phyloP scores from a whole-genome alignment of 92 coral and sea anemone species.

The Phenganax subtilis region DNA sequence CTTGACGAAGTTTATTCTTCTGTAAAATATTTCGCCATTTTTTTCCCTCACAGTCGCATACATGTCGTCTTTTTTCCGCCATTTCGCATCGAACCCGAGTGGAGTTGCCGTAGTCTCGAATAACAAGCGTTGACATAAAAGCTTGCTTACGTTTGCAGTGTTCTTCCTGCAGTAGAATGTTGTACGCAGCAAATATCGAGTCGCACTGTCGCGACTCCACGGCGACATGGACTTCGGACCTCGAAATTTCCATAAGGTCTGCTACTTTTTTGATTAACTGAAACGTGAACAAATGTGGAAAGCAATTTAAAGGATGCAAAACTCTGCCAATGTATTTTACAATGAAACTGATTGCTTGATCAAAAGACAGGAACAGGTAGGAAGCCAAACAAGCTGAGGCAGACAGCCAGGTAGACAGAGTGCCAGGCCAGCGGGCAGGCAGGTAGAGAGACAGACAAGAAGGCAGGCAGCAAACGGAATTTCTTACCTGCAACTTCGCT shows the following conservation, averaged over 20 bases:
- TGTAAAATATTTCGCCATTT: neutral
- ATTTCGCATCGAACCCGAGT: neutral
- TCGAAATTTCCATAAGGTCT: constrained; percentile 61
- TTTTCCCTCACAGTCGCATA: neutral
- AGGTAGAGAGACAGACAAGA: neutral
- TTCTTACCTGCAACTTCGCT: constrained; percentile 59
- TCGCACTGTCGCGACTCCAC: constrained; percentile 69
- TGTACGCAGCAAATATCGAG: constrained; percentile 71
- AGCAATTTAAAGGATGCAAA: no score
- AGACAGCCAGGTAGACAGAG: no score
- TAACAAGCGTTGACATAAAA: neutral
- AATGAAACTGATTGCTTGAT: no score
- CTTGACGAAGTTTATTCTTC: neutral
- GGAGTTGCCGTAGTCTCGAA: constrained; percentile 1
- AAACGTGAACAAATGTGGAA: neutral
- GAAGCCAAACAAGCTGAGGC: no score
- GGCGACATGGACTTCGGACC: constrained; percentile 62
- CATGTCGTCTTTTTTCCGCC: neutral
- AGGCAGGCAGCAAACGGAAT: neutral
- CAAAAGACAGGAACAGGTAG: no score
- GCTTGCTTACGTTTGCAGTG: neutral
- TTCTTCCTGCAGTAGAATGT: constrained; percentile 70
- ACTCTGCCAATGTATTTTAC: no score
- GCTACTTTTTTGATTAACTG: constrained; percentile 69
- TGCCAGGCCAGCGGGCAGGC: neutral